Evolutionary conservation across 2,888 invertebrate species (phyloP), one percentile per base, ranked within the genome.

Genomic region (Lasioglossum villosulum): DNA sequence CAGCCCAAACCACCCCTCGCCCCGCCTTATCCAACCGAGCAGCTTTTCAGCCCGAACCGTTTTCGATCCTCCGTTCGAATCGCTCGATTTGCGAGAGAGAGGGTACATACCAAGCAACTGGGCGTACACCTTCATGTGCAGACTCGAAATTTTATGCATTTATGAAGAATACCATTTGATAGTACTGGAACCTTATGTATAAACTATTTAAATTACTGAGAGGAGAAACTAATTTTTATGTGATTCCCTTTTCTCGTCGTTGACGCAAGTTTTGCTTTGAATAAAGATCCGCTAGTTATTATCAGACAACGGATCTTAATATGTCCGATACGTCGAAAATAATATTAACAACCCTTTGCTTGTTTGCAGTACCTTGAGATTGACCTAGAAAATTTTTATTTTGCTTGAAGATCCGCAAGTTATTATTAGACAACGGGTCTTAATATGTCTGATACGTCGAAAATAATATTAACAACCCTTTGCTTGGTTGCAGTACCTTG

Each of bases 21-120:
- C 63, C 82, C 86, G 86, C 86, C 86, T 86, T 34, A 37, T 63
- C 79, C 85, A 34, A 37, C 66, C 79, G 56, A 74, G 68, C 56
- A 30, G 76, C 82, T 78, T 74, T 56, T 71, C 56, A 42, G 45
- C 78, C 23, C 74, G 78, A 56, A 77, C 73, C 59, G 48, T 86
- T 84, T 84, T 78, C 86, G 79, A 79, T 76, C 75, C 75, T 19
- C 75, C 63, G 37, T 70, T 37, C 73, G 66, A 59, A 85, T 76
- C 68, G 79, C n/a, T 42, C 77, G 77, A 84, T 78, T 52, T 71
- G 75, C 42, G 34, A 56, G 75, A 66, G 16, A n/a, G 70, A n/a
- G 5, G 48, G 37, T 72, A 27, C 12, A 27, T 6, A 1, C 14
- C 66, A 34, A 37, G 39, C 30, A 6, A n/a, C 5, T 23, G 59